Evolutionary conservation across 2,888 invertebrate genomes (phyloP).

Genomic region (Hyles lineata): DNA sequence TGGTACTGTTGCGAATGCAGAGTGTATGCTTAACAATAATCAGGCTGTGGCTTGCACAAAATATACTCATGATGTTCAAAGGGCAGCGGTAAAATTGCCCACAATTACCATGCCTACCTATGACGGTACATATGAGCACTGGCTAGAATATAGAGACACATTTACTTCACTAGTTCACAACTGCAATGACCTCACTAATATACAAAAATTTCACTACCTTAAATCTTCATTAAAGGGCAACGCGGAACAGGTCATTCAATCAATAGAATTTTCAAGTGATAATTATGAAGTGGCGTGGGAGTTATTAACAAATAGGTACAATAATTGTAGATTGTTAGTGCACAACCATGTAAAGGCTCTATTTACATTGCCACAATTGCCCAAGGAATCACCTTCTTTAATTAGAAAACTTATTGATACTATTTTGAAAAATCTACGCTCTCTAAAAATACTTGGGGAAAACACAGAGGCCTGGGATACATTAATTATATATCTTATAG

Average conservation of each 20-base stretch:
- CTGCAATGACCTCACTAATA: conserved; percentile 29
- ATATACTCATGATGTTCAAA: not conserved
- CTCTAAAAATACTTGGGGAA: conserved; percentile 6
- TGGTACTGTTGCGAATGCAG: not conserved
- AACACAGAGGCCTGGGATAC: conserved; percentile 18
- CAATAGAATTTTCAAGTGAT: conserved; percentile 35
- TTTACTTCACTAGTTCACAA: conserved; percentile 38
- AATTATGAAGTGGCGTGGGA: conserved; percentile 31
- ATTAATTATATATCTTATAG: conserved; percentile 18
- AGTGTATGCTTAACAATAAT: not conserved
- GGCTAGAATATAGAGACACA: conserved; percentile 39
- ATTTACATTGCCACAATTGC: conserved; percentile 7
- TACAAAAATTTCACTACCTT: conserved; percentile 40
- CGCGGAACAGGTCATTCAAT: conserved; percentile 33
- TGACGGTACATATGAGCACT: conserved; percentile 40
- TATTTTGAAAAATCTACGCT: conserved; percentile 31
- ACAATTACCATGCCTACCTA: conserved; percentile 38
- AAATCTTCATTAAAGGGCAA: conserved; percentile 35
- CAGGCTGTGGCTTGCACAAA: not conserved
- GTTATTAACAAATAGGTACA: conserved; percentile 27
- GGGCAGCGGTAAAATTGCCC: conserved; percentile 34
- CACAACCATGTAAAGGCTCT: conserved; percentile 30
- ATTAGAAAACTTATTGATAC: conserved; percentile 22
- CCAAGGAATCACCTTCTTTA: conserved; percentile 5
- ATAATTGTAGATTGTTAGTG: conserved; percentile 29